A percentile compares a stretch with the other conserved stretches of the same genome.
Evolutionary conservation across 1,140 invertebrate species (phyloP).

Genomic region (Antheraea pernyi): DNA sequence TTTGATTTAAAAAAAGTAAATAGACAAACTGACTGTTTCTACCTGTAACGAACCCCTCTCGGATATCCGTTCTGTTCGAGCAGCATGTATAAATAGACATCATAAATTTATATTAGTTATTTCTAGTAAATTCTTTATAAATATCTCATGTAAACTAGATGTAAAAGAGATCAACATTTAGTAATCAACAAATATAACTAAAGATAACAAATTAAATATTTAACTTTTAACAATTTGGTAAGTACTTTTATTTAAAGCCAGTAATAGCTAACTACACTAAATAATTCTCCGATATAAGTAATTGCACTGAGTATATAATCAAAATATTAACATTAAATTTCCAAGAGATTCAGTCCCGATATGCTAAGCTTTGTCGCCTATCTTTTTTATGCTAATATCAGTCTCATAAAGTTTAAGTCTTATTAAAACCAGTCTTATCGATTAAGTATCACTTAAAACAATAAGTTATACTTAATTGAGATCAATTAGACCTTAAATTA

Average conservation of each 20-base stretch:
- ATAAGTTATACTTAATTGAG: slow-evolving; percentile 37
- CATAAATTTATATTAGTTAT: slow-evolving; percentile 38
- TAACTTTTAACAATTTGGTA: not conserved
- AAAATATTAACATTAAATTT: not conserved
- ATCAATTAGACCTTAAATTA: slow-evolving; percentile 30
- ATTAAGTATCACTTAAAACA: slow-evolving; percentile 28
- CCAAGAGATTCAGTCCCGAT: not conserved
- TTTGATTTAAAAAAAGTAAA: slow-evolving; percentile 14
- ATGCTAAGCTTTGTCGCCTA: slow-evolving; percentile 5
- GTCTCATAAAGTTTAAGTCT: not conserved
- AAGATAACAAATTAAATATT: slow-evolving; percentile 17
- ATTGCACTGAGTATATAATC: not conserved
- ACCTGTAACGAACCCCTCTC: slow-evolving; percentile 70
- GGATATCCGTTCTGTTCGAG: slow-evolving; percentile 68
- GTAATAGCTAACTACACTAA: not conserved
- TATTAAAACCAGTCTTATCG: slow-evolving; percentile 45
- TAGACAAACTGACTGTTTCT: slow-evolving; percentile 39
- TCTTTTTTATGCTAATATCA: not conserved
- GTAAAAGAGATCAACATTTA: slow-evolving; percentile 34
- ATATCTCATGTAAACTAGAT: slow-evolving; percentile 20
- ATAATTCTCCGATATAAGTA: not conserved
- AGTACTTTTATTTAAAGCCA: not conserved
- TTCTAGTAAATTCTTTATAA: slow-evolving; percentile 48
- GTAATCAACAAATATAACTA: slow-evolving; percentile 37
- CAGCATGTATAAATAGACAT: slow-evolving; percentile 59